A percentile compares a stretch with the other conserved stretches of the same genome.
These are phyloP conservation scores for Micromesistius poutassou DNA, from an alignment of 2,797 vertebrate species.

Conservation along the genomic window DNA sequence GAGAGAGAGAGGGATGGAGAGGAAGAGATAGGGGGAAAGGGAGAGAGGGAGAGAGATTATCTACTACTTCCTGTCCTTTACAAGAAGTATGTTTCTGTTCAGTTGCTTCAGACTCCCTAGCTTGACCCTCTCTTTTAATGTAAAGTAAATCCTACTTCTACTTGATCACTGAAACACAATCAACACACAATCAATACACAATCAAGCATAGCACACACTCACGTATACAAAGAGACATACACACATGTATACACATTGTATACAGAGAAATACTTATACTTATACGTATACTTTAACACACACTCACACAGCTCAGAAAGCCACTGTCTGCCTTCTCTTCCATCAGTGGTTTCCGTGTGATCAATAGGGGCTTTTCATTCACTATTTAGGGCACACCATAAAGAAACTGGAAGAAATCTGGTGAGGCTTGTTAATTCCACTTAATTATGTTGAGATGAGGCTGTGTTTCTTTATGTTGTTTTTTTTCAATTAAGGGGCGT, in stretches of 20 bases:
- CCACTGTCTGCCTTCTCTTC: not conserved
- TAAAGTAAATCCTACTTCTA: not conserved
- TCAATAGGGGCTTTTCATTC: not conserved
- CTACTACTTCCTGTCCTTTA: not conserved
- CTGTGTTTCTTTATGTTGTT: not conserved
- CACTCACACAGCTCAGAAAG: not conserved
- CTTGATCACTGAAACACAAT: not conserved
- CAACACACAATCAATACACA: too few species aligned
- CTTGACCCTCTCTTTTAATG: not conserved
- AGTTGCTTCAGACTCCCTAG: not conserved
- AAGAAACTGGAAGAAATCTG: not conserved
- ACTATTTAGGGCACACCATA: not conserved
- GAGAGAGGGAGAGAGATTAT: not conserved
- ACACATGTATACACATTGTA: not conserved
- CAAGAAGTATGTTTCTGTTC: not conserved
- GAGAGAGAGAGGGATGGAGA: not conserved
- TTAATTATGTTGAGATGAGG: not conserved
- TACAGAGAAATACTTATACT: not conserved
- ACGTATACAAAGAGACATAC: not conserved
- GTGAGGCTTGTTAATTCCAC: not conserved
- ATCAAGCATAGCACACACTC: not conserved
- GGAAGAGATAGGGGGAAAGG: not conserved
- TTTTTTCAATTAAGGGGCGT: not conserved
- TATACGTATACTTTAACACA: not conserved
- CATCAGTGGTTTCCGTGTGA: not conserved